These are phyloP conservation scores for Abscondita cerata DNA, from an alignment of 2,888 invertebrate species.

Conservation along the genomic window DNA sequence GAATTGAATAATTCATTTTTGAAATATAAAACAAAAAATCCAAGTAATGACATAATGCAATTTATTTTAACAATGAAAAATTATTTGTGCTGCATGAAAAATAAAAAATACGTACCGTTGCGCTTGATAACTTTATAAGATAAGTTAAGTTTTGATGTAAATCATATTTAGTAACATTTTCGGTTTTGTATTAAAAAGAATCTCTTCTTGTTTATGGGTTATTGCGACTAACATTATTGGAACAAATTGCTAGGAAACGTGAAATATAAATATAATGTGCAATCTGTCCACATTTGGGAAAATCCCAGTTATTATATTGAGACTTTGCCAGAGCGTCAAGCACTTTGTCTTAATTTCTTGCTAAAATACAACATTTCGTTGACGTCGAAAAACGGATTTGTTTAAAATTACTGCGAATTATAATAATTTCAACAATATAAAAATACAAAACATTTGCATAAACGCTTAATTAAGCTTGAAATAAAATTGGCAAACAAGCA, in stretches of 20 bases:
- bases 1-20: too few relatives aligned
- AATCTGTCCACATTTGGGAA: slow-evolving; percentile 54
- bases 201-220: slow-evolving; percentile 51
- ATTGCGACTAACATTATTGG: slow-evolving; percentile 53
- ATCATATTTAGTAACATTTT: slow-evolving; percentile 30
- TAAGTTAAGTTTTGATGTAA: slow-evolving; percentile 20
- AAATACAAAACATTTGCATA: background rate
- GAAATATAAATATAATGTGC: slow-evolving; percentile 55
- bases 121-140: too few relatives aligned
- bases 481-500: slow-evolving; percentile 36
- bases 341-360: slow-evolving; percentile 38
- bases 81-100: too few relatives aligned
- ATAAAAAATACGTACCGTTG: too few relatives aligned
- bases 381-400: background rate
- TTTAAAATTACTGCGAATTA: slow-evolving; percentile 1
- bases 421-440: slow-evolving; percentile 2
- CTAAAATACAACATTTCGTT: slow-evolving; percentile 20
- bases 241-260: slow-evolving; percentile 54
- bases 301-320: slow-evolving; percentile 48
- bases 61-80: too few relatives aligned
- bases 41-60: too few relatives aligned
- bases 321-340: slow-evolving; percentile 29
- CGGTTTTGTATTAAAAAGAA: slow-evolving; percentile 37
- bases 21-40: too few relatives aligned
- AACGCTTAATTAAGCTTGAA: background rate